phyloP scores from a whole-genome alignment of 2,888 invertebrate species.

The Graphium colonna region DNA sequence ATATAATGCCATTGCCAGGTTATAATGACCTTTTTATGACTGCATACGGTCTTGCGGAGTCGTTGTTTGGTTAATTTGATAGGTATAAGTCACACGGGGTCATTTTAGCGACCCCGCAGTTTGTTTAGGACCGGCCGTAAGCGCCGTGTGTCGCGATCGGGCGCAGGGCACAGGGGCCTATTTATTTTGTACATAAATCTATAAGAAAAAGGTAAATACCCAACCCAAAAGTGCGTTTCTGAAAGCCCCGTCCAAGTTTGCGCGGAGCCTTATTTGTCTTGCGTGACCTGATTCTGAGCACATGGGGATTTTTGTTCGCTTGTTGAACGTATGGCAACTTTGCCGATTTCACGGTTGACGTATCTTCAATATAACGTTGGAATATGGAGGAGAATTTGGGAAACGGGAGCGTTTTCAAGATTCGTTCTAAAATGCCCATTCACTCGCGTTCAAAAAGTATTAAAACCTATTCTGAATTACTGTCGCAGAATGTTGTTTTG shows the following conservation, averaged over 20 bases:
- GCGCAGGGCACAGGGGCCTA: conserved; percentile 46
- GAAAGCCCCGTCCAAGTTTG: conserved; percentile 1
- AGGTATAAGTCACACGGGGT: conserved; percentile 24
- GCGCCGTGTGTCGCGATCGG: conserved; percentile 61
- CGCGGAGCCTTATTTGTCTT: conserved; percentile 6
- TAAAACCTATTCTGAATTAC: too few species aligned
- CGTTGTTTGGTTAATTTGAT: conserved; percentile 11
- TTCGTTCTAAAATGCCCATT: too few species aligned
- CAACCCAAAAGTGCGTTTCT: conserved; percentile 8
- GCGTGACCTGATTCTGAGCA: conserved; percentile 14
- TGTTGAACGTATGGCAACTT: conserved; percentile 10
- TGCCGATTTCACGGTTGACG: not conserved
- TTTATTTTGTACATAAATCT: conserved; percentile 69
- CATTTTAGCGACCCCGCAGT: conserved; percentile 54
- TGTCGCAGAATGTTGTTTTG: too few species aligned
- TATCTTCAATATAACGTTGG: too few species aligned
- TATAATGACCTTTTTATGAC: not conserved
- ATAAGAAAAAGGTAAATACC: conserved; percentile 51
- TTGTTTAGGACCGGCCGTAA: conserved; percentile 62
- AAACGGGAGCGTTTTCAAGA: too few species aligned
- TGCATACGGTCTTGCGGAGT: not conserved
- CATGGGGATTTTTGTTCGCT: conserved; percentile 7
- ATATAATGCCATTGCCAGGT: not conserved
- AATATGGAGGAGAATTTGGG: too few species aligned
- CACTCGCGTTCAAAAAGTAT: too few species aligned